These are phyloP conservation scores for Scyliorhinus canicula DNA, from an alignment of 2,797 vertebrate species.

Conservation along the genomic window DNA sequence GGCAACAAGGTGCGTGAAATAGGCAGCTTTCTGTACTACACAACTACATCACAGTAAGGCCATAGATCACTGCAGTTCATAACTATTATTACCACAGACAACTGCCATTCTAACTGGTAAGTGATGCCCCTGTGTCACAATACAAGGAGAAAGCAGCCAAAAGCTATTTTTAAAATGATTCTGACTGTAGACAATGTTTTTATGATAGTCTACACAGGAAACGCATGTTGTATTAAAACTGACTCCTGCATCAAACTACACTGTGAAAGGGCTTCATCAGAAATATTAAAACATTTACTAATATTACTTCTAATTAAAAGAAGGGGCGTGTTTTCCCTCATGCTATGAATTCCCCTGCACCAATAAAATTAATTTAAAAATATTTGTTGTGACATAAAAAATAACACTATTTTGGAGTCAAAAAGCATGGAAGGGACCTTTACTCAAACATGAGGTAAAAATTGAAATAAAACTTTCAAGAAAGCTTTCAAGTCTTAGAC, in stretches of 20 bases:
- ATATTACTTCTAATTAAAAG: background rate
- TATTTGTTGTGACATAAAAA: background rate
- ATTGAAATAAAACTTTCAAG: background rate
- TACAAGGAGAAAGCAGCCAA: background rate
- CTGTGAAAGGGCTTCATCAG: background rate
- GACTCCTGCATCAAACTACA: background rate
- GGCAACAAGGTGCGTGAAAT: background rate
- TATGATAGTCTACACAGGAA: background rate
- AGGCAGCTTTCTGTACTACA: background rate
- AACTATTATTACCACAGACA: background rate
- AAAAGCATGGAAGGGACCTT: background rate
- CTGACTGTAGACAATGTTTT: background rate
- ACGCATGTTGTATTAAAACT: background rate
- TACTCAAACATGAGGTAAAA: background rate
- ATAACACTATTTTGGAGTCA: background rate
- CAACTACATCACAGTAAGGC: background rate
- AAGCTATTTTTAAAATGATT: background rate
- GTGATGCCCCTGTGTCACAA: background rate
- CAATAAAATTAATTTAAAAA: background rate
- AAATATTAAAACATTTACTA: background rate
- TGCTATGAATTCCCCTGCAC: background rate
- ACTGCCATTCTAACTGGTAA: background rate
- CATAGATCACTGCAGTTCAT: background rate
- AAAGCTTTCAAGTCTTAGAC: background rate
- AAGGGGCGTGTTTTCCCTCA: background rate